Evolutionary conservation across 2,797 vertebrate genomes (phyloP).

Genomic region (Neosilurus hyrtlii): DNA sequence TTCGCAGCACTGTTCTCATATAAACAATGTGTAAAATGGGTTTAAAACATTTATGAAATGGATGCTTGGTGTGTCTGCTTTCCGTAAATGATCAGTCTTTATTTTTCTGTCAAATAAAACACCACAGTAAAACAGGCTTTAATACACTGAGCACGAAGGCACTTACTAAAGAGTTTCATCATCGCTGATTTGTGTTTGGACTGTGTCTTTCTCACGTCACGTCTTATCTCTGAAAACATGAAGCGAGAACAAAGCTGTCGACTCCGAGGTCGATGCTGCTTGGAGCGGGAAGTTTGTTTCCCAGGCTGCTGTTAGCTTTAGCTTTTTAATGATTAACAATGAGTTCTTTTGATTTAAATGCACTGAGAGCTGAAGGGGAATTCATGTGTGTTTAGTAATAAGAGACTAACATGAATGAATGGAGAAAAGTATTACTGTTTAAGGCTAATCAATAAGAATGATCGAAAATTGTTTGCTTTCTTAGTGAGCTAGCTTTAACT

Average conservation of each 20-base stretch:
- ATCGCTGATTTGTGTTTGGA: not conserved
- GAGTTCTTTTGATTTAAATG: not conserved
- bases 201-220: not conserved
- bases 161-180: not conserved
- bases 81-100: not conserved
- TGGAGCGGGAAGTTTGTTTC: not conserved
- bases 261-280: not conserved
- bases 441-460: not conserved
- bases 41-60: constrained; percentile 20
- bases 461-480: not conserved
- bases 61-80: not conserved
- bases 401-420: not conserved
- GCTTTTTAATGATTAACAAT: not conserved
- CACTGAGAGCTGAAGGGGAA: no score
- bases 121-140: not conserved
- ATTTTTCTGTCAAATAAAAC: constrained; percentile 15
- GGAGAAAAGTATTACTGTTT: not conserved
- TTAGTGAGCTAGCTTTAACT: not conserved
- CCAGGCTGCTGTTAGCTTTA: not conserved
- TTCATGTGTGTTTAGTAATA: not conserved
- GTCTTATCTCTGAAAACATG: not conserved
- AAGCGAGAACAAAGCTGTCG: not conserved
- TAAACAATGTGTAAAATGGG: constrained; percentile 25
- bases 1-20: constrained; percentile 16
- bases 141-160: not conserved